Evolutionary conservation across 2,888 invertebrate genomes (phyloP).

Genomic region (Callinectes sapidus): DNA sequence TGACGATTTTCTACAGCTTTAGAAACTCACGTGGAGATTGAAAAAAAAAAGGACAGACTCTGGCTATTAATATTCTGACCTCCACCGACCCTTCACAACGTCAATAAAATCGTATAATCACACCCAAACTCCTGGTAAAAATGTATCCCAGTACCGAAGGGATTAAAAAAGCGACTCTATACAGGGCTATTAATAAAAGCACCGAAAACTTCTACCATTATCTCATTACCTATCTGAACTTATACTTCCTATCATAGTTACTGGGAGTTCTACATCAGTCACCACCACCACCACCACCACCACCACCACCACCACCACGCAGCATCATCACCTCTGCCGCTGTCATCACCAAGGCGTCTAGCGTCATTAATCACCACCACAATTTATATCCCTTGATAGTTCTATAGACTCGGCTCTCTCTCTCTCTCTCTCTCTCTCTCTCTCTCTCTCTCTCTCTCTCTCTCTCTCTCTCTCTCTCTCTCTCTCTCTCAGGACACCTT

Average conservation of each 20-base stretch:
- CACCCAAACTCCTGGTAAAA: too few relatives aligned
- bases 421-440: neutral
- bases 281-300: neutral
- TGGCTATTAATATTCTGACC: too few relatives aligned
- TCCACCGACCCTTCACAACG: too few relatives aligned
- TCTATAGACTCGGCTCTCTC: neutral
- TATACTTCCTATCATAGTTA: neutral
- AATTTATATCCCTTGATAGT: constrained; percentile 12
- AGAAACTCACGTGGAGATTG: too few relatives aligned
- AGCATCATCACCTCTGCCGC: neutral
- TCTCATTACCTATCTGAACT: neutral
- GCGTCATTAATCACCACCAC: neutral
- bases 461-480: neutral
- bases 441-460: neutral
- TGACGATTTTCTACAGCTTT: too few relatives aligned
- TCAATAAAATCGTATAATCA: too few relatives aligned
- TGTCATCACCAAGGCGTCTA: neutral
- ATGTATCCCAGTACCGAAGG: too few relatives aligned
- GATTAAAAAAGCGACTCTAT: too few relatives aligned
- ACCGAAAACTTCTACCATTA: neutral
- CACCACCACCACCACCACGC: neutral
- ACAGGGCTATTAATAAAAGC: neutral
- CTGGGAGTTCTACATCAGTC: neutral
- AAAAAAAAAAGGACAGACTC: too few relatives aligned
- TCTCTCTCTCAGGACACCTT: neutral